Evolutionary conservation across 2,797 vertebrate genomes (phyloP).

Genomic region (Sebastes itinus): DNA sequence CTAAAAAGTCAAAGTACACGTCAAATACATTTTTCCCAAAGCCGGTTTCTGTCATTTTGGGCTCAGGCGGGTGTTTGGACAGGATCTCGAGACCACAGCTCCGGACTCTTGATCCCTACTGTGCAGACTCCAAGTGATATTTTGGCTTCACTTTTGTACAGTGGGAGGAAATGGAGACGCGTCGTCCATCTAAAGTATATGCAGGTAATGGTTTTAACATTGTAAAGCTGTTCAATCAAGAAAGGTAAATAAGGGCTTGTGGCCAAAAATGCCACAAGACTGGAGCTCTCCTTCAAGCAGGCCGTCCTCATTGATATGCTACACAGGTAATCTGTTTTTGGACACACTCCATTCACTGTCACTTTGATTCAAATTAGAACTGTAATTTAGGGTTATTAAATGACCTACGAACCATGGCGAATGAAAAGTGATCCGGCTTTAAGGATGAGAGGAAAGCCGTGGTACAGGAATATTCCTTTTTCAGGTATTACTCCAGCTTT

Average conservation of each 20-base stretch:
- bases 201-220: slow-evolving; percentile 1
- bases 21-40: no score
- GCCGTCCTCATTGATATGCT: slow-evolving; percentile 60
- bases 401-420: slow-evolving; percentile 59
- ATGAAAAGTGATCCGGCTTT: slow-evolving; percentile 38
- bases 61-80: no score
- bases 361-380: slow-evolving; percentile 68
- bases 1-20: no score
- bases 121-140: no score
- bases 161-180: no score
- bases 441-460: slow-evolving; percentile 27
- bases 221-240: slow-evolving; percentile 27
- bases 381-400: slow-evolving; percentile 70
- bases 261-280: neutral
- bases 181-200: no score
- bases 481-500: slow-evolving; percentile 43
- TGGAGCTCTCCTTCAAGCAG: slow-evolving; percentile 8
- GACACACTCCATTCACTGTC: slow-evolving; percentile 62
- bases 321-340: slow-evolving; percentile 52
- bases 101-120: fast-evolving
- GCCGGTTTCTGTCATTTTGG: no score
- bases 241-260: neutral
- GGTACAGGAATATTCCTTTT: neutral
- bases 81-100: no score
- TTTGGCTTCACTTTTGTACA: no score